Evolutionary conservation across 2,888 invertebrate species (phyloP).

Genomic region (Drosophila kambysellisi): DNA sequence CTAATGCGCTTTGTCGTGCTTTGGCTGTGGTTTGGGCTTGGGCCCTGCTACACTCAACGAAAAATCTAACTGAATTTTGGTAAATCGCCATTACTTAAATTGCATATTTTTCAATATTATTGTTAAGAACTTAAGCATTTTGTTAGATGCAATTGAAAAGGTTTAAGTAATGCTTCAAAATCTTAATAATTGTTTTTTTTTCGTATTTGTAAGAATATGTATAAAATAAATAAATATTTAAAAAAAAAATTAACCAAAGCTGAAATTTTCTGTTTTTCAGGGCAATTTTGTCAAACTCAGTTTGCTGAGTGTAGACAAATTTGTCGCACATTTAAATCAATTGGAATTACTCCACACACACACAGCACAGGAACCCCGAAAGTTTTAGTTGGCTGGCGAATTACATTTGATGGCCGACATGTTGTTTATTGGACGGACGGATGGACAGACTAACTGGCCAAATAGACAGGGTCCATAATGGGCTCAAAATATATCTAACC

Average conservation of each 20-base stretch:
- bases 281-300: neutral
- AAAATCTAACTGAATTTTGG: neutral
- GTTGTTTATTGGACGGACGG: constrained; percentile 50
- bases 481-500: constrained; percentile 40
- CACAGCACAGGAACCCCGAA: neutral
- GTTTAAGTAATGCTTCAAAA: too few species aligned
- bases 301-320: constrained; percentile 15
- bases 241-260: too few species aligned
- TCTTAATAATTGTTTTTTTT: too few species aligned
- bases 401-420: constrained; percentile 52
- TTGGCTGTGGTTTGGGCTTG: neutral
- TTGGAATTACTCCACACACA: constrained; percentile 43
- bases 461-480: constrained; percentile 64
- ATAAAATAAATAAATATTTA: too few species aligned
- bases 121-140: neutral
- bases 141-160: neutral
- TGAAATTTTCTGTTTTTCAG: neutral
- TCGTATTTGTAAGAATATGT: too few species aligned
- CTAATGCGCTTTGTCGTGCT: constrained; percentile 40
- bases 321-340: constrained; percentile 76
- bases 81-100: neutral
- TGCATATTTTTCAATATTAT: neutral
- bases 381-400: constrained; percentile 43
- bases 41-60: neutral
- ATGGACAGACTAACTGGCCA: constrained; percentile 33